Conservation (phyloP, 2,113 vertebrate genomes). For the Leucoraja erinaceus region DNA sequence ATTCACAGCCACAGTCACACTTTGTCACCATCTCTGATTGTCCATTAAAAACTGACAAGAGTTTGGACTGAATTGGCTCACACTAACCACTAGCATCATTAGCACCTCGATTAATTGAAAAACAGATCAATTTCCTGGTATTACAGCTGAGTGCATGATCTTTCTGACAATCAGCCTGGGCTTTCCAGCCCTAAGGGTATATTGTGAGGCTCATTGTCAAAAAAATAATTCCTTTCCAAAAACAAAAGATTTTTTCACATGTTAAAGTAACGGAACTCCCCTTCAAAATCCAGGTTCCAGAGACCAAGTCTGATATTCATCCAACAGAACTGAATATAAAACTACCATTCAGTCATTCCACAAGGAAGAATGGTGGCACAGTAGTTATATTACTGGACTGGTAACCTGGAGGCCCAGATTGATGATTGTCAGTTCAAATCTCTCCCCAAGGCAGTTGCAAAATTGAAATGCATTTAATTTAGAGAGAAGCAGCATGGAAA, state of each 20-base stretch:
- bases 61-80: neutral
- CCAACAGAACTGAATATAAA: neutral
- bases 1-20: neutral
- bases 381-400: no score
- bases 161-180: no score
- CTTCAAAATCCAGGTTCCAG: neutral
- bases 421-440: no score
- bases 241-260: neutral
- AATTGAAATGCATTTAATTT: no score
- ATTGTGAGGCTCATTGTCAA: neutral
- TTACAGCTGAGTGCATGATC: neutral
- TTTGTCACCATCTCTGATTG: neutral
- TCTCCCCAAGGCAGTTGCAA: no score
- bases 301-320: neutral
- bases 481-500: no score
- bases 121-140: neutral
- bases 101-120: slow-evolving; percentile 28
- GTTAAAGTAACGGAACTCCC: neutral
- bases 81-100: neutral
- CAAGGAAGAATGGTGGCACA: no score
- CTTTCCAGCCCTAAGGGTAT: neutral
- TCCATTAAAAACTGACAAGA: neutral
- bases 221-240: no score
- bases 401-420: no score
- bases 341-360: no score